Base-by-base conservation (phyloP, 2,888 invertebrate genomes). In the Diarsia rubi region DNA sequence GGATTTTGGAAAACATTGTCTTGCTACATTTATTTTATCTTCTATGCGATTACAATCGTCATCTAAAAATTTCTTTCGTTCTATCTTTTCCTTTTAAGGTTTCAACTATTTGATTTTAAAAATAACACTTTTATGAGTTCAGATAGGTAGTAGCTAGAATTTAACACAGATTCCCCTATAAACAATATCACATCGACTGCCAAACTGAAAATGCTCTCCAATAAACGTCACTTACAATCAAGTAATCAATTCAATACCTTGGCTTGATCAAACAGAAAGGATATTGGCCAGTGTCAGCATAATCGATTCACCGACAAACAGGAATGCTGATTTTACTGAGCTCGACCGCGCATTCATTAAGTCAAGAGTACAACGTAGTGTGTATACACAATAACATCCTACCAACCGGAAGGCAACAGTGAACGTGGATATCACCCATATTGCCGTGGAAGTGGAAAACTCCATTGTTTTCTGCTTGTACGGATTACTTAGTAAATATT, bases 311-410 rank as follows among this genome's bases (percentile, higher is more conserved):
- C 59, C 54, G 27, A 64, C 82, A 64, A 75, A 75, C 75, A 75
- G 72, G 75, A 79, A 83, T 60, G 69, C 59, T 72, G 75, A 67
- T 82, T 79, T 72, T 79, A 75, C 83, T 49, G 72, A 83, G 63
- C 67, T 67, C 71, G 66, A 79, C 66, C 72, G 67, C 63, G 59
- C 79, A 83, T 83, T 83, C 75, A 83, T 83, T 79, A 82, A 49
- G 59, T 37, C 71, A 19, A 79, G 75, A 79, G 66, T 83, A 69
- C 71, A 75, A 79, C 49, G 69, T 69, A 65, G 62, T 71, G 52
- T 75, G 64, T 68, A 66, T 75, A 75, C 75, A 79, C 75, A 79
- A 82, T 82, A 83, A 75, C 72, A 83, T 69, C 21, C 75, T 67
- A 65, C 47, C 37, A 47, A 63, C 68, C 75, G 81, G 78, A 78